Base-by-base conservation (phyloP, 2,888 invertebrate species). In the Scaptomyza parva region DNA sequence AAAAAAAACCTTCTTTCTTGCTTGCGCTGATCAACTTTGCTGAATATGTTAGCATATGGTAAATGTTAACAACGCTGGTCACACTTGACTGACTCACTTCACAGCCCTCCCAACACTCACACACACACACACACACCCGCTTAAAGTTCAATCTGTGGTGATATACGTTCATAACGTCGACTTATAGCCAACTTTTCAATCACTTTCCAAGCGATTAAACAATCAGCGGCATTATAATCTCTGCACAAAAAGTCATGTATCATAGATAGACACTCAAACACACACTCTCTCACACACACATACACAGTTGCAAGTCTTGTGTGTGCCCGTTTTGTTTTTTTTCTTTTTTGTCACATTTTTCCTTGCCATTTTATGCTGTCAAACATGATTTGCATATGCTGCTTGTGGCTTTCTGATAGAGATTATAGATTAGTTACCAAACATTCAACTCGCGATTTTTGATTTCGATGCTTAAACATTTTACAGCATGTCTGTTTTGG, bases 361-460 rank as follows among this genome's bases (percentile, higher is more conserved):
- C 47, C 40, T 35, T 53, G 57, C 40, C 44, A 58, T 70, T 70
- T 70, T 61, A 30, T 39, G 75, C 68, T 84, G 87, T 82, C 76
- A 87, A 87, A 85, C 87, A 85, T 79, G 83, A 87, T 85, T 85
- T 85, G 84, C 84, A 85, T 85, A 82, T 82, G 84, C 77, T 84
- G 53, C 52, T 70, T 55, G 66, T 69, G 77, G 77, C 52, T 65
- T 81, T 67, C 69, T 76, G 45, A 39, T 37, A 44, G 52, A 62
- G 77, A 63, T 73, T 72, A 69, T 22, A 44, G 76, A 66, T 76
- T 63, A 72, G 65, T 69, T 35, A 14, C 35, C 35, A 18, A 20
- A 20, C 22, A 14, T 37, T 37, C 17, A 9, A 37, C 17, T 37
- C 35, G 22, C 48, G n/a, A 9, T 33, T 48, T 33, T 41, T 50